Base-by-base conservation (phyloP, 2,113 vertebrate genomes). In the Trematomus loennbergii region DNA sequence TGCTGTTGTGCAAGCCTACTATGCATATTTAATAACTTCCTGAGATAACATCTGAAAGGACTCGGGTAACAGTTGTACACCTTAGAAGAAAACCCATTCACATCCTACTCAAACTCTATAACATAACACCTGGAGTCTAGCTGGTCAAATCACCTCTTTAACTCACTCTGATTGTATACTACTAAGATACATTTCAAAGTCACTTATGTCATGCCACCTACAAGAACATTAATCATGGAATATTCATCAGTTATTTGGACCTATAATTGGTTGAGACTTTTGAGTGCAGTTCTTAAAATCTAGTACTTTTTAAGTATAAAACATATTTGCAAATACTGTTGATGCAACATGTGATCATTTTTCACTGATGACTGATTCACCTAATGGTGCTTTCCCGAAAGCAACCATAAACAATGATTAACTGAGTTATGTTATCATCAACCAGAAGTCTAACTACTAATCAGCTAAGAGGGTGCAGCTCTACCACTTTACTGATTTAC, bases 1-100 rank as follows among this genome's bases (percentile, higher is more conserved):
- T 59, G n/a, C 81, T 53, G 79, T 72, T 61, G 29, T 55, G 84
- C 81, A 72, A 65, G 72, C 72, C 70, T 67, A 43, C 33, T 29
- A 78, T 94, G 87, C 90, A 95, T 94, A 91, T 93, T 95, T 94
- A 86, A 94, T 86, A 75, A 78, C 73, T 86, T 89, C 85, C 82
- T 86, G 77, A 73, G 74, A 70, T 78, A 64, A 61, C 36, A 78
- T 83, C 46, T 62, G 76, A 83, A 62, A 66, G 61, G 71, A 62
- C 83, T 94, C 74, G 33, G 72, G 87, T 94, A 92, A 90, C 91
- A 72, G 62, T 45, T 43, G 58, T 5, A 64, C 48, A 85, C n/a
- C 48, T 70, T 15, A 20, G 53, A 79, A 20, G 18, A 53, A 67
- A 74, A 53, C 76, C 54, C 48, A 43, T 9, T 75, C 54, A 64